These are phyloP conservation scores for Pinctada fucata DNA, from an alignment of 2,888 invertebrate genomes.

Conservation along the genomic window DNA sequence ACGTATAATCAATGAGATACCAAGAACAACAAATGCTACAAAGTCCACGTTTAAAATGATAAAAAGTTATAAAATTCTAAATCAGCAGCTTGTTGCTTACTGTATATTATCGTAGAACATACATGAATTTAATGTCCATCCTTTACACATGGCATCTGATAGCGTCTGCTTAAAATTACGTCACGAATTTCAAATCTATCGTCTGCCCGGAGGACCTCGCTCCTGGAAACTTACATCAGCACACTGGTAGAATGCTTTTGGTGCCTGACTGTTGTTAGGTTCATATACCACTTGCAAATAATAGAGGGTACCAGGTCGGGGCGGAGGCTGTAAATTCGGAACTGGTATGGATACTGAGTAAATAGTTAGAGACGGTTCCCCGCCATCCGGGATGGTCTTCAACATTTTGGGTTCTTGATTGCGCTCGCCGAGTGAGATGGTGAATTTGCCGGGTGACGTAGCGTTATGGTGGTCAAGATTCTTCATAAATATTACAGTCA, in stretches of 20 bases:
- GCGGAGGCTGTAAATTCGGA: not conserved
- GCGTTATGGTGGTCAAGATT: slow-evolving; percentile 53
- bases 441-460: slow-evolving; percentile 49
- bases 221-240: slow-evolving; percentile 23
- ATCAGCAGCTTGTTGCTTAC: no score
- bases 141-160: no score
- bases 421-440: slow-evolving; percentile 31
- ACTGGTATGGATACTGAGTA: slow-evolving; percentile 37
- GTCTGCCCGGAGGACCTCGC: no score
- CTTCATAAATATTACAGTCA: slow-evolving; percentile 55
- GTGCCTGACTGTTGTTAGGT: slow-evolving; percentile 19
- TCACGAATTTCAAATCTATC: no score
- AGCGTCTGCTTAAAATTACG: no score
- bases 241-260: slow-evolving; percentile 25
- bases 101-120: no score
- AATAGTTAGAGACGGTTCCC: slow-evolving; percentile 47
- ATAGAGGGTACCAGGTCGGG: not conserved
- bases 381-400: slow-evolving; percentile 40
- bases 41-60: no score
- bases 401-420: slow-evolving; percentile 12
- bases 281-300: slow-evolving; percentile 18
- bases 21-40: no score
- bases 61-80: no score
- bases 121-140: no score
- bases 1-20: no score